These are phyloP conservation scores for Ypsolopha scabrella DNA, from an alignment of 2,888 invertebrate species.

Conservation along the genomic window DNA sequence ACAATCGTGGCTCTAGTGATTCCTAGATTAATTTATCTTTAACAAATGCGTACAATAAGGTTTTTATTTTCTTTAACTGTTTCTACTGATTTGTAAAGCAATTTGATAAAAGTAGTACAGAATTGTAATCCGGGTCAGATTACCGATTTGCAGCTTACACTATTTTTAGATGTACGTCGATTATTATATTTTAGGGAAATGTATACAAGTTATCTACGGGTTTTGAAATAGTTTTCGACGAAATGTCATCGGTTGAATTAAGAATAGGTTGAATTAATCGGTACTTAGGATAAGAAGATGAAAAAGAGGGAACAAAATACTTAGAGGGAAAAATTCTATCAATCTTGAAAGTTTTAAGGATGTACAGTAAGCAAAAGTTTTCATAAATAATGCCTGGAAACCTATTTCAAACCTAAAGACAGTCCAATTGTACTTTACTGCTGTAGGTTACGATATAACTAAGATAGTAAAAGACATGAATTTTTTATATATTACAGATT, in stretches of 20 bases:
- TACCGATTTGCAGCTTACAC: not conserved
- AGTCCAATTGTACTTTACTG: conserved; percentile 42
- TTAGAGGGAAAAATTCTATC: not conserved
- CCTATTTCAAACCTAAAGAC: conserved; percentile 59
- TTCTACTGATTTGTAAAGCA: not conserved
- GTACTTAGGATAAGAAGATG: conserved; percentile 38
- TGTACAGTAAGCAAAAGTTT: conserved; percentile 16
- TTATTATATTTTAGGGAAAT: not conserved
- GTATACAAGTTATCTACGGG: conserved; percentile 41
- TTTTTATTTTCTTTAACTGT: not conserved
- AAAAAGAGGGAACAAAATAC: conserved; percentile 56
- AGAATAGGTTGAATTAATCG: conserved; percentile 20
- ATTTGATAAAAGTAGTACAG: not conserved
- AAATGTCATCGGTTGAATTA: conserved; percentile 9
- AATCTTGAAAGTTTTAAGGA: conserved; percentile 3
- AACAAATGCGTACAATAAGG: not conserved
- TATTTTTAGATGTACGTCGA: not conserved
- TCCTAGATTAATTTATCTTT: not conserved
- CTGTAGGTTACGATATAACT: conserved; percentile 31
- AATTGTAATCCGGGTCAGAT: not conserved
- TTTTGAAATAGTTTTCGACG: conserved; percentile 47
- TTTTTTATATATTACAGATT: conserved; percentile 36
- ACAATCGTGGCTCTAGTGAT: not conserved
- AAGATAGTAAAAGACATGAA: conserved; percentile 41
- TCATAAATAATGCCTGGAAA: conserved; percentile 22